These are phyloP conservation scores for Eristalis arbustorum DNA, from an alignment of 2,888 invertebrate genomes.

Conservation along the genomic window DNA sequence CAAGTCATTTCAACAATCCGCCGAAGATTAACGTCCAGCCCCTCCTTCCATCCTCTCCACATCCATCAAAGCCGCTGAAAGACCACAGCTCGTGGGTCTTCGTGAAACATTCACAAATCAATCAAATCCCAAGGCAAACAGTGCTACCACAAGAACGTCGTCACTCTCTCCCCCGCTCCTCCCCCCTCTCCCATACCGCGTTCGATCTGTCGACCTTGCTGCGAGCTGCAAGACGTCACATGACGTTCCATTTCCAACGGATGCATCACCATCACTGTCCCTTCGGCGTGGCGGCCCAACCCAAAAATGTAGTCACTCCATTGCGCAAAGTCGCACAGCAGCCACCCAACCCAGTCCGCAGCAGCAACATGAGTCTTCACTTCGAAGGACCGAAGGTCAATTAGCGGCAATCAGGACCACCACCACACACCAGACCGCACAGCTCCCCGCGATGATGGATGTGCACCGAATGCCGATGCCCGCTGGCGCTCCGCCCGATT, in stretches of 20 bases:
- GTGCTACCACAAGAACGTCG: no score
- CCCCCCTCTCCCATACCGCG: not conserved
- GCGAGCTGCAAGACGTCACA: not conserved
- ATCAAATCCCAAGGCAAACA: no score
- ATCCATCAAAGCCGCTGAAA: no score
- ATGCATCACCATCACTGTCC: not conserved
- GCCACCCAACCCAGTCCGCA: not conserved
- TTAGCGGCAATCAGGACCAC: conserved; percentile 16
- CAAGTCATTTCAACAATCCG: no score
- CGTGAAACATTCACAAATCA: no score
- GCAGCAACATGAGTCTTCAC: not conserved
- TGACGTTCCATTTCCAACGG: not conserved
- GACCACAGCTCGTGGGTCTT: no score
- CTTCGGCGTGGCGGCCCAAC: not conserved
- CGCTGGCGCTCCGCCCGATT: not conserved
- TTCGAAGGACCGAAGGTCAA: conserved; percentile 18
- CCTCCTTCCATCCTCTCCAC: no score
- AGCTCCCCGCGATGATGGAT: not conserved
- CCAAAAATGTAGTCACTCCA: conserved; percentile 26
- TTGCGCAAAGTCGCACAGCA: conserved; percentile 44
- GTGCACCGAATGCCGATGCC: not conserved
- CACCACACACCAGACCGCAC: not conserved
- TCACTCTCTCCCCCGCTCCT: no score
- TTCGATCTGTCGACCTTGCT: not conserved
- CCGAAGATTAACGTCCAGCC: no score